Evolutionary conservation across 1,140 invertebrate genomes (phyloP).

Genomic region (Periplaneta americana): DNA sequence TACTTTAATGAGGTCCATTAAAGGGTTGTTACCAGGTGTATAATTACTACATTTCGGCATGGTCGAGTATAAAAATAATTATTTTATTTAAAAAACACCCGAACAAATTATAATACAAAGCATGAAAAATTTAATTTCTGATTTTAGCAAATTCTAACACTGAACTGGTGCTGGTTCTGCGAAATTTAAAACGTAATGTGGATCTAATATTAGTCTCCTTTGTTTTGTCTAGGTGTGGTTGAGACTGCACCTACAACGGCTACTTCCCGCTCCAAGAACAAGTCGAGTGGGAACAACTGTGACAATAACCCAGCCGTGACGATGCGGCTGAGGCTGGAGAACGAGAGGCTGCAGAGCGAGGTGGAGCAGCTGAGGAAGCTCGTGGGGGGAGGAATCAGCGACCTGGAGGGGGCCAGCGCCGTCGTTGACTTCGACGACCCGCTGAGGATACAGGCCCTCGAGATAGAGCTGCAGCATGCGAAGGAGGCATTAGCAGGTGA

Average conservation of each 20-base stretch:
- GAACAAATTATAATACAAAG: too few relatives aligned
- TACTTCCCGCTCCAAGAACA: slow-evolving; percentile 10
- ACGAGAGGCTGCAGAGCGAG: slow-evolving; percentile 61
- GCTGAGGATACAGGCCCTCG: slow-evolving; percentile 30
- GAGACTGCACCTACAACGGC: background rate
- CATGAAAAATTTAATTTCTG: too few relatives aligned
- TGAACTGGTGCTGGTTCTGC: too few relatives aligned
- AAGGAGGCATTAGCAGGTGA: slow-evolving; percentile 51
- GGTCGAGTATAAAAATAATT: too few relatives aligned
- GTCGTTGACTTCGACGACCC: slow-evolving; percentile 15
- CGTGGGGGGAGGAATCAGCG: slow-evolving; percentile 42
- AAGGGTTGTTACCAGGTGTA: too few relatives aligned
- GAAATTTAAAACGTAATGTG: too few relatives aligned
- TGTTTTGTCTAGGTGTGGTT: background rate
- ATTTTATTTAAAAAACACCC: too few relatives aligned
- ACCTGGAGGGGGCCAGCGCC: slow-evolving; percentile 44
- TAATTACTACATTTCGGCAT: too few relatives aligned
- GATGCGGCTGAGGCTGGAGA: slow-evolving; percentile 54
- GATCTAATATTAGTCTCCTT: too few relatives aligned
- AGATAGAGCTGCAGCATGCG: slow-evolving; percentile 43
- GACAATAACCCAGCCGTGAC: slow-evolving; percentile 38
- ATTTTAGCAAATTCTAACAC: too few relatives aligned
- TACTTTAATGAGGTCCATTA: too few relatives aligned
- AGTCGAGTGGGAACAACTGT: background rate
- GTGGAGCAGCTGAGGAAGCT: slow-evolving; percentile 39